Evolutionary conservation across 2,888 invertebrate genomes (phyloP), one percentile per base, ranked within the genome.

Genomic region (Tachina grossa): DNA sequence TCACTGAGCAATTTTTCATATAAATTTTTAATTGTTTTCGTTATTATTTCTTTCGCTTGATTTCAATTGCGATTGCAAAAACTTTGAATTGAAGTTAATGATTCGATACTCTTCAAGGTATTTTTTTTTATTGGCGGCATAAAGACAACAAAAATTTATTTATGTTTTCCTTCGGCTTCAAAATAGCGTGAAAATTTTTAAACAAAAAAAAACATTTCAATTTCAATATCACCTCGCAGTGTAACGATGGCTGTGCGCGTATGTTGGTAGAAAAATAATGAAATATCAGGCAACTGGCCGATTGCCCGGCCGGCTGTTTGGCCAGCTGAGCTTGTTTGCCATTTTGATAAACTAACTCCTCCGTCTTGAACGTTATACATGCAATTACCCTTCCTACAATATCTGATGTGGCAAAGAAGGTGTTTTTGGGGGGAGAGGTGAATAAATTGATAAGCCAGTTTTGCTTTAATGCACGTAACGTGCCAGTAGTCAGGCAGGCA

Each of bases 311-410:
- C 43, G 51, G 69, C 74, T 59, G 49, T 61, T 53, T 59, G 49
- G 51, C 76, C 59, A 59, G 76, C 69, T 80, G 79, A 11, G 43
- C 72, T 68, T 66, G 49, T n/a, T 84, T 84, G 72, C 59, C 82
- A 74, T 81, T 66, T 72, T 81, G 84, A 84, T 81, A 76, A 81
- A 78, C 68, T 63, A 74, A 84, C 84, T 76, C 31, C 39, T 49
- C 31, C 45, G 55, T 53, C 59, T 63, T 41, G 1, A 66, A 47
- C 75, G 78, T 74, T 61, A 76, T 76, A 82, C 66, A 81, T 63
- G 75, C 75, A 71, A 76, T 85, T 75, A 82, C 51, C 57, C 39
- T 11, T 59, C 31, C 31, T 45, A 19, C 51, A 1, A 5, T 3
- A 1, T 57, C 2, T 11, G 1, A 0, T 43, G 31, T 16, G 22